These are phyloP conservation scores for Arbacia lixula DNA, from an alignment of 53 echinoderm and acorn worm species.

Conservation along the genomic window DNA sequence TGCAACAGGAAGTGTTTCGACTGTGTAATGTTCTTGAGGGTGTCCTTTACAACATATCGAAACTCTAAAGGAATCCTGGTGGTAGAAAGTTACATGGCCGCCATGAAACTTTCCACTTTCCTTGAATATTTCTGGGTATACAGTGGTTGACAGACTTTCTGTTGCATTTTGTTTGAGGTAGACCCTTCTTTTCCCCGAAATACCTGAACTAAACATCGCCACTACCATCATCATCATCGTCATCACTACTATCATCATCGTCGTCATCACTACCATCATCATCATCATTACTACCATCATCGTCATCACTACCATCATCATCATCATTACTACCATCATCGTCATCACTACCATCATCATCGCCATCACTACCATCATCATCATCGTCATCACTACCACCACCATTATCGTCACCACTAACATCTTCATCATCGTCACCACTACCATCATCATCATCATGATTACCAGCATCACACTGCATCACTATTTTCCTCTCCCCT, in stretches of 20 bases:
- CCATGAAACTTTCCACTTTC: too few species aligned
- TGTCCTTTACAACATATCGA: too few species aligned
- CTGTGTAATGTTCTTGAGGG: too few species aligned
- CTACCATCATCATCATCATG: not conserved
- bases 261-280: not conserved
- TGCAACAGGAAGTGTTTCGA: too few species aligned
- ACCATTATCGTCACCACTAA: not conserved
- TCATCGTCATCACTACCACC: not conserved
- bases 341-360: not conserved
- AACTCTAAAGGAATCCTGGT: too few species aligned
- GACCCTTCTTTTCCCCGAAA: too few species aligned
- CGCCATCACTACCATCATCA: not conserved
- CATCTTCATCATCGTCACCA: slow-evolving; percentile 6
- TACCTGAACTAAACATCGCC: not conserved
- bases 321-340: not conserved
- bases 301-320: not conserved
- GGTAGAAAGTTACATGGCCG: too few species aligned
- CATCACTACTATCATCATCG: slow-evolving; percentile 18
- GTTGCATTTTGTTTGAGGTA: too few species aligned
- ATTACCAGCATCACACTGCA: too few species aligned
- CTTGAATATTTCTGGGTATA: too few species aligned
- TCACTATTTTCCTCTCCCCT: too few species aligned
- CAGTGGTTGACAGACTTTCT: too few species aligned
- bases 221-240: slow-evolving; percentile 28
- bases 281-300: not conserved